Percentiles rank a stretch among this genome's conserved stretches.
Evolutionary conservation across 2,888 invertebrate genomes (phyloP).

Genomic region (Acleris cristana): DNA sequence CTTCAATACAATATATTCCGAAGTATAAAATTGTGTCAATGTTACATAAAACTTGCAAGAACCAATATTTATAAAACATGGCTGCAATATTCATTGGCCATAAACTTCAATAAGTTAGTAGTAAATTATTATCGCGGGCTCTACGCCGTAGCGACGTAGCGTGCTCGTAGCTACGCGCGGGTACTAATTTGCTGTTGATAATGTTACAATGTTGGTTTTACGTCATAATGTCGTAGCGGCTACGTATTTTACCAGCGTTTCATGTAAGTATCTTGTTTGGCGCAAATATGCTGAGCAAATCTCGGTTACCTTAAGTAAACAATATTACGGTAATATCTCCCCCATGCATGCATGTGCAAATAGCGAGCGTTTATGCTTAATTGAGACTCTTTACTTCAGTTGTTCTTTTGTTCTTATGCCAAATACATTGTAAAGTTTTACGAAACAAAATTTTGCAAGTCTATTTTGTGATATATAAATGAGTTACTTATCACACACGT

Average conservation of each 20-base stretch:
- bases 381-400: too few species aligned
- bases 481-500: too few species aligned
- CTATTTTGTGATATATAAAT: too few species aligned
- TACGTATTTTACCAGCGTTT: not conserved
- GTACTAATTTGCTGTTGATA: slow-evolving; percentile 35
- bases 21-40: not conserved
- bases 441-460: too few species aligned
- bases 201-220: slow-evolving; percentile 32
- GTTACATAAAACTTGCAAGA: slow-evolving; percentile 8
- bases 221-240: slow-evolving; percentile 10
- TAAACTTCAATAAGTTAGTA: slow-evolving; percentile 29
- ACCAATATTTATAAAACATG: slow-evolving; percentile 17
- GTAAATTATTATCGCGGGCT: slow-evolving; percentile 24
- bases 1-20: too few species aligned
- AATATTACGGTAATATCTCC: too few species aligned
- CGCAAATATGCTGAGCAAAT: slow-evolving; percentile 6
- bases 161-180: slow-evolving; percentile 18
- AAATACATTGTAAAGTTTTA: too few species aligned
- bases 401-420: too few species aligned
- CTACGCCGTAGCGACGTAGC: slow-evolving; percentile 34
- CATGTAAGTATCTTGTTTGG: not conserved
- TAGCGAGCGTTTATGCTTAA: too few species aligned
- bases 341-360: too few species aligned
- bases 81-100: slow-evolving; percentile 15
- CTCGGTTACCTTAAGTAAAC: not conserved